Conservation (phyloP, 2,113 vertebrate genomes). For the Smithornis capensis region DNA sequence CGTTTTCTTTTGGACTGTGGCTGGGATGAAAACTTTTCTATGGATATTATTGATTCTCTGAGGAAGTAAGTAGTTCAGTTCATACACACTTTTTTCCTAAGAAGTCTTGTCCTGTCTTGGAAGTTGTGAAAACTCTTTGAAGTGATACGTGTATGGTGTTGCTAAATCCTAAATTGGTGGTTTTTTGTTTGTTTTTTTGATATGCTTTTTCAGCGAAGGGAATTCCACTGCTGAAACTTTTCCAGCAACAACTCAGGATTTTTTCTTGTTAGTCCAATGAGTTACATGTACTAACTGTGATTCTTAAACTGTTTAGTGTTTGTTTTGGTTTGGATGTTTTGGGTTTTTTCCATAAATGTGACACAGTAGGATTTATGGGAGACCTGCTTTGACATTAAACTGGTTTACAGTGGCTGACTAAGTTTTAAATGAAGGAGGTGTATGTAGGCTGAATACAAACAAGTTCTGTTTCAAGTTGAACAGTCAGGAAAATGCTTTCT, state of each 20-base stretch:
- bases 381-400: neutral
- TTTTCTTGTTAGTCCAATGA: neutral
- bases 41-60: slow-evolving; percentile 96
- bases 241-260: rapidly evolving
- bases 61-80: slow-evolving; percentile 81
- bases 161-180: neutral
- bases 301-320: neutral
- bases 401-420: neutral
- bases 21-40: slow-evolving; percentile 97
- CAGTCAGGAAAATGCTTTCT: neutral
- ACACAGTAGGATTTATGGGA: neutral
- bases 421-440: neutral
- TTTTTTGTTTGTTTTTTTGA: neutral
- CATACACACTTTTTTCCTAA: neutral
- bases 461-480: neutral
- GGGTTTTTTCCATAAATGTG: neutral
- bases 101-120: neutral
- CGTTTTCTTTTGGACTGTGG: slow-evolving; percentile 96
- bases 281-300: neutral
- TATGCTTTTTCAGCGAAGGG: neutral
- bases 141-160: neutral
- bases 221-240: neutral
- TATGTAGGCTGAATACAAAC: neutral
- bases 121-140: neutral
- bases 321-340: neutral